These are phyloP conservation scores for Otis tarda DNA, from an alignment of 2,113 vertebrate genomes.

Conservation along the genomic window DNA sequence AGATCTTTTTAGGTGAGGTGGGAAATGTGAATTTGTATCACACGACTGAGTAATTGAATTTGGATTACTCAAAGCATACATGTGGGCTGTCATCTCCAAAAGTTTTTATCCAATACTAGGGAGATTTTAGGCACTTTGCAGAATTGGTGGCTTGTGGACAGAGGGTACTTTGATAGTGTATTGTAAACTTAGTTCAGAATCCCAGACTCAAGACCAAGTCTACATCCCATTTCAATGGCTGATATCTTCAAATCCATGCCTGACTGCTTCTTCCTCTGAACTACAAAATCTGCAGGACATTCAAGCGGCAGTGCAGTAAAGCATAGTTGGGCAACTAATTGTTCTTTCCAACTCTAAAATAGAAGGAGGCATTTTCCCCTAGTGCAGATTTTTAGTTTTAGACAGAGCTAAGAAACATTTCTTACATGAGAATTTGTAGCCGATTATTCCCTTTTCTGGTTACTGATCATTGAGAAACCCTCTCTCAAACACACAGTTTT, in stretches of 20 bases:
- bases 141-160: not conserved
- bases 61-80: not conserved
- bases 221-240: not conserved
- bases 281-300: not conserved
- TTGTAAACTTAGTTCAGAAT: not conserved
- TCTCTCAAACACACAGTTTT: not conserved
- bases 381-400: not conserved
- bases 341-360: not conserved
- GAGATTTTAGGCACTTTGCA: not conserved
- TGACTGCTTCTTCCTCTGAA: not conserved
- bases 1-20: constrained; percentile 22
- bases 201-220: not conserved
- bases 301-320: not conserved
- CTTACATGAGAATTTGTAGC: not conserved
- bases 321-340: not conserved
- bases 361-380: not conserved
- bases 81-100: not conserved
- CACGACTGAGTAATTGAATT: not conserved
- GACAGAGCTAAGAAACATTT: not conserved
- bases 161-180: not conserved
- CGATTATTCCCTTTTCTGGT: not conserved
- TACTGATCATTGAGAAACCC: not conserved
- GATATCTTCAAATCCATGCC: not conserved
- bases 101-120: not conserved
- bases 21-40: constrained; percentile 35